Evolutionary conservation across 2,888 invertebrate species (phyloP).

Genomic region (Tenthredo notha): DNA sequence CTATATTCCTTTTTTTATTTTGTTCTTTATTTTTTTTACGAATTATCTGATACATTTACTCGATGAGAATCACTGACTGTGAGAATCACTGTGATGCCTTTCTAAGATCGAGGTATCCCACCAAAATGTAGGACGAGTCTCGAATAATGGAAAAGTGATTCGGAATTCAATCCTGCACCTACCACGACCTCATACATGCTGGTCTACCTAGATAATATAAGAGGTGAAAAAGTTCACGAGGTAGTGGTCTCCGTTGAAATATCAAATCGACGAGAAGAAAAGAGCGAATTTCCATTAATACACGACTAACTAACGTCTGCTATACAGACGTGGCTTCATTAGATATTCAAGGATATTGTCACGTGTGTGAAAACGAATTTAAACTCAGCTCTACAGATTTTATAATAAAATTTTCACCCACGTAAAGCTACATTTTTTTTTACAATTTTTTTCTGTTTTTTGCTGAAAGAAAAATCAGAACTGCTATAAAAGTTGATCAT

Average conservation of each 20-base stretch:
- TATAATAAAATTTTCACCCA: background rate
- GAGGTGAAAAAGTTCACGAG: background rate
- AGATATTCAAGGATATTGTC: background rate
- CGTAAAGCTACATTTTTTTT: background rate
- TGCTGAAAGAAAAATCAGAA: background rate
- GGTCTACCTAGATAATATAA: slow-evolving; percentile 15
- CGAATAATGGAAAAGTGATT: slow-evolving; percentile 43
- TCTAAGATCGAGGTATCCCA: background rate
- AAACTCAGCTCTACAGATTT: background rate
- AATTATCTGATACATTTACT: background rate
- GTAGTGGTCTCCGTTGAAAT: background rate
- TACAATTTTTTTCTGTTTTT: no score
- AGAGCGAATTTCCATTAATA: background rate
- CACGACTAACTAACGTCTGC: background rate
- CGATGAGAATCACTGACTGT: slow-evolving; percentile 21
- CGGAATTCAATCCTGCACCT: slow-evolving; percentile 23
- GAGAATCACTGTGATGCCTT: slow-evolving; percentile 25
- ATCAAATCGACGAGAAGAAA: slow-evolving; percentile 9
- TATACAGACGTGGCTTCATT: background rate
- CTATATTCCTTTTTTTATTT: background rate
- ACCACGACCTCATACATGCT: background rate
- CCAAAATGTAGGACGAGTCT: slow-evolving; percentile 33
- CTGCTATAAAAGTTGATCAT: background rate
- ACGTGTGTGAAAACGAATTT: background rate
- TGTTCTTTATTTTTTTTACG: background rate